phyloP scores from a whole-genome alignment of 2,888 invertebrate species.

The Nomada flava region DNA sequence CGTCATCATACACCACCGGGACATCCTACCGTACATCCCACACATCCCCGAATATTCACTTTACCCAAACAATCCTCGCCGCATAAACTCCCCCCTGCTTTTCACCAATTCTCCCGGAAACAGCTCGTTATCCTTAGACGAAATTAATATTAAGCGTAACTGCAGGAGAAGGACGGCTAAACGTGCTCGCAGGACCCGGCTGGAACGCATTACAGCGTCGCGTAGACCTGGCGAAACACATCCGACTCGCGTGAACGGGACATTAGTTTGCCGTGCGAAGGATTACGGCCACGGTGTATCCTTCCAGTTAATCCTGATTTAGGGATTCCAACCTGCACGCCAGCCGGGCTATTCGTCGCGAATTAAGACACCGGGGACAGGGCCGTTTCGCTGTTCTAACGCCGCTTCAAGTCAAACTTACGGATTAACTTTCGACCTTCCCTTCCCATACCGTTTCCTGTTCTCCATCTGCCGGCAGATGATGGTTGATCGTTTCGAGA shows the following conservation, averaged over 20 bases:
- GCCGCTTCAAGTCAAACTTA: slow-evolving; percentile 41
- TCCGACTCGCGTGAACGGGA: slow-evolving; percentile 66
- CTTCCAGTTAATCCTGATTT: slow-evolving; percentile 77
- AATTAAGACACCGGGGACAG: slow-evolving; percentile 53
- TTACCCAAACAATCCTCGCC: neutral
- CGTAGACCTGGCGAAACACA: slow-evolving; percentile 49
- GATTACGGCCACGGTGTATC: slow-evolving; percentile 68
- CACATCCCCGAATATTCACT: neutral
- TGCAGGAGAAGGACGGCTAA: slow-evolving; percentile 49
- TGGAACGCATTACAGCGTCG: slow-evolving; percentile 68
- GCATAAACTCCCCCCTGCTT: neutral
- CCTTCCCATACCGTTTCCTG: neutral
- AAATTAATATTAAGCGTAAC: slow-evolving; percentile 70
- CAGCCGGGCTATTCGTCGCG: slow-evolving; percentile 50
- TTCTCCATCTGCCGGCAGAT: neutral
- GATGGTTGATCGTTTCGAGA: slow-evolving; percentile 19
- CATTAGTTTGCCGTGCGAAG: slow-evolving; percentile 73
- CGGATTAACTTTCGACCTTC: slow-evolving; percentile 44
- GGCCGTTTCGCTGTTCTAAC: slow-evolving; percentile 7
- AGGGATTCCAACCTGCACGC: slow-evolving; percentile 64
- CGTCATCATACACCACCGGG: neutral
- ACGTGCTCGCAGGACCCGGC: slow-evolving; percentile 53
- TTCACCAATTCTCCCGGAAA: neutral
- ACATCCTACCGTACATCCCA: neutral
- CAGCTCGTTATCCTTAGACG: slow-evolving; percentile 32